A percentile compares a stretch with the other conserved stretches of the same genome.
Evolutionary conservation across 2,113 vertebrate species (phyloP).

Genomic region (Oryctolagus cuniculus): mOryCun1.1 NC_091436.1:78504001-78504500

Average conservation of each 20-base stretch:
- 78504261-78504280: constrained; percentile 35
- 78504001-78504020: constrained; percentile 74
- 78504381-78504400: constrained; percentile 23
- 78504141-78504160: constrained; percentile 56
- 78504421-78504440: neutral
- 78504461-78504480: neutral
- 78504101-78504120: constrained; percentile 69
- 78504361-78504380: constrained; percentile 32
- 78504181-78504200: constrained; percentile 35
- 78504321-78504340: neutral
- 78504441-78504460: neutral
- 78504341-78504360: neutral
- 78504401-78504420: constrained; percentile 43
- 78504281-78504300: constrained; percentile 25
- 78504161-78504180: neutral
- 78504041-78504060: constrained; percentile 78
- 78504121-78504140: constrained; percentile 53
- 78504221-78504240: constrained; percentile 32
- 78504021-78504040: constrained; percentile 73
- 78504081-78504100: constrained; percentile 48
- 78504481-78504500: neutral
- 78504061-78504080: constrained; percentile 58
- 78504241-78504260: constrained; percentile 35
- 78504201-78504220: constrained; percentile 37
- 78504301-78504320: neutral